Base-by-base conservation (phyloP, 92 coral and sea anemone genomes). In the Phenganax marumi region DNA sequence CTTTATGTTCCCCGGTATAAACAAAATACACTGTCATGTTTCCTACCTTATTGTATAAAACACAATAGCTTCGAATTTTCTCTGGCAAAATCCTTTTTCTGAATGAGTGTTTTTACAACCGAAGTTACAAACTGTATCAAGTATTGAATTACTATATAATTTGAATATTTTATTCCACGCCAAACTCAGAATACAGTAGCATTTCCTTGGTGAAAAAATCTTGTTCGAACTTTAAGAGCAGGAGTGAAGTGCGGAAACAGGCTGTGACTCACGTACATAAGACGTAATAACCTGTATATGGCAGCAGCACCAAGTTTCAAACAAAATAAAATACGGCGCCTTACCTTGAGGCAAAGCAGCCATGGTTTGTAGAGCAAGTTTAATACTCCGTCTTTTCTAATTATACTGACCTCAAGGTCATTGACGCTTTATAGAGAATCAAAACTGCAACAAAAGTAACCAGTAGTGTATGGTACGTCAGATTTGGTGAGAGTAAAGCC, bases 271-370 rank as follows among this genome's bases (percentile, higher is more conserved):
- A 66, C 72, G 72, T 48, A 66, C 24, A 66, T 48, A 66, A 66
- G 72, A 66, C 72, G 72, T 66, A 66, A 66, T 66, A 66, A 66
- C 43, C 72, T 66, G 48, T 66, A 66, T 66, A 66, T 24, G 72
- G 72, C 26, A 66, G 43, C 43, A 33, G 33, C 72, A 21, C 49
- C 72, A 66, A 66, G 43, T 33, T 33, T 33, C 17, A 33, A 22
- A 66, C 72, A 33, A 25, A 58, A 14, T 66, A 66, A 66, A 66
- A 66, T 11, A 66, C 72, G 68, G 64, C 61, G 19, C 19, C 68
- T 76, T 56, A 76, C 81, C 81, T 76, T 76, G 81, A 76, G 81
- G 81, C 53, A 76, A 22, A 76, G 81, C 80, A 52, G 80, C 65
- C 81, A 76, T 76, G 72, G 43, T 66, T 33, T 33, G 43, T 33